Evolutionary conservation across 1,140 invertebrate genomes (phyloP), one percentile per base, ranked within the genome.

Genomic region (Bilobella aurantiaca): DNA sequence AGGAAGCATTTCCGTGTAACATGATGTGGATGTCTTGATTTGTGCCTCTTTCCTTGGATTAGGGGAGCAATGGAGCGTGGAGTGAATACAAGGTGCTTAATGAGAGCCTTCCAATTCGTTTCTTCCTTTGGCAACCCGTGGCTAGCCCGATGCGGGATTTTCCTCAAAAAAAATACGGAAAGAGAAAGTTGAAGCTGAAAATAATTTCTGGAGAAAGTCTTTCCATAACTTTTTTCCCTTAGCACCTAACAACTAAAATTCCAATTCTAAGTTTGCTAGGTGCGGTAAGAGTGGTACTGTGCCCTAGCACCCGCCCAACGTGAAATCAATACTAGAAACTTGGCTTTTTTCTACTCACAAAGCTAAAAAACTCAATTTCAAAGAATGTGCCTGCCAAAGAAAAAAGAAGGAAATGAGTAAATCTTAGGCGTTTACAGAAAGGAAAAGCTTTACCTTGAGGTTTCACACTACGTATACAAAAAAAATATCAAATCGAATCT

Each of bases 1-100:
- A 34, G 46, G 34, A n/a, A 57, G 53, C 65, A 70, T 70, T 67
- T 67, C 58, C 58, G n/a, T 29, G 32, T 58, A 70, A 71, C 64
- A 68, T 68, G 69, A 71, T n/a, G n/a, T n/a, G n/a, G n/a, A n/a
- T 71, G 69, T 71, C 69, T 71, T 71, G 69, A 71, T 71, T 71
- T 71, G 66, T 71, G 66, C 64, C 28, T 61, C 42, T 65, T 65
- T 49, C 60, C 25, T 53, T 53, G 49, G 49, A 53, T 53, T 53
- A 23, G 49, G 12, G 23, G 21, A 5, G 3, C 25, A 23, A 23
- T 23, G 49, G 46, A 62, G 62, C 69, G 69, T 71, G 69, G 63
- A 59, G 37, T 59, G 69, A 71, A 68, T 71, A 71, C 69, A 71
- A 71, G 69, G 66, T 71, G 69, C 29, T 71, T 71, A 71, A 71